phyloP scores from a whole-genome alignment of 2,113 vertebrate genomes.

The Anarrhichthys ocellatus region DNA sequence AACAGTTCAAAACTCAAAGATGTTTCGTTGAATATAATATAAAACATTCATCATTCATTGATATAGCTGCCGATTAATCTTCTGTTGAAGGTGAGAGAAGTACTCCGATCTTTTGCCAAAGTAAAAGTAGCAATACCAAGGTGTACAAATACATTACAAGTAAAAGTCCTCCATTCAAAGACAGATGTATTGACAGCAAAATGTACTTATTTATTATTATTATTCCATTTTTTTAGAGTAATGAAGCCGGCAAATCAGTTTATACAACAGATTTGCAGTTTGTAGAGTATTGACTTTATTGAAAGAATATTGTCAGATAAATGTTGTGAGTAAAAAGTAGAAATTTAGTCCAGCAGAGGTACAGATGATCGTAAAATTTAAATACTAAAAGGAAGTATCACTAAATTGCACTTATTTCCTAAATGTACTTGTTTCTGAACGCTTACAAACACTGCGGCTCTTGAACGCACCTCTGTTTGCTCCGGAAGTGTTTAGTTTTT shows the following conservation, averaged over 20 bases:
- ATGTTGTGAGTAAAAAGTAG: background rate
- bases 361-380: background rate
- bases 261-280: background rate
- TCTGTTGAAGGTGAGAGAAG: background rate
- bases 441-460: background rate
- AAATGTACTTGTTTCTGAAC: background rate
- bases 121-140: background rate
- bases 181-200: background rate
- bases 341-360: background rate
- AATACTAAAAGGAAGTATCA: background rate
- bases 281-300: background rate
- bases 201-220: background rate
- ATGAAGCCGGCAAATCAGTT: background rate
- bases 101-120: background rate
- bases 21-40: background rate
- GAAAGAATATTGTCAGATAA: background rate
- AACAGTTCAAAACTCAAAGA: background rate
- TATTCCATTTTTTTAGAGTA: background rate
- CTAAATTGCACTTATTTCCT: background rate
- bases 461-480: slow-evolving; percentile 51
- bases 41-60: background rate
- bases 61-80: background rate
- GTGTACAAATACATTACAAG: background rate
- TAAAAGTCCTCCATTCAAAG: background rate
- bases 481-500: slow-evolving; percentile 56